phyloP scores from a whole-genome alignment of 2,888 invertebrate genomes.

The Metellina segmentata region DNA sequence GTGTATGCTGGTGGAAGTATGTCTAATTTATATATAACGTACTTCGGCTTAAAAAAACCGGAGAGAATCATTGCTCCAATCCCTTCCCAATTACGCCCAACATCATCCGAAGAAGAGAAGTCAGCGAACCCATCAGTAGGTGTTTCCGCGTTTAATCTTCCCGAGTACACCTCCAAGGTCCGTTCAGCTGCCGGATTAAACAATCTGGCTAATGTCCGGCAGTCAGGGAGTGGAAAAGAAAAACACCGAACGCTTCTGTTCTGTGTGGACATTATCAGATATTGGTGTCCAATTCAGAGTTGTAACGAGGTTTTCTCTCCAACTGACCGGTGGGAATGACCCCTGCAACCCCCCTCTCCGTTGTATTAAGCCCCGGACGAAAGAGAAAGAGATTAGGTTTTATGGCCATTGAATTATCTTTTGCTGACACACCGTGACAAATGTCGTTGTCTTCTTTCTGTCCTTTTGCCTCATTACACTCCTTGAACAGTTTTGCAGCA shows the following conservation, averaged over 20 bases:
- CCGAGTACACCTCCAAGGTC: slow-evolving; percentile 50
- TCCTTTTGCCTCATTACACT: neutral
- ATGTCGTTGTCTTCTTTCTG: slow-evolving; percentile 12
- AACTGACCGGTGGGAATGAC: slow-evolving; percentile 38
- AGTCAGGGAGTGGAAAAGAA: neutral
- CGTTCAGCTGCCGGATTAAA: slow-evolving; percentile 44
- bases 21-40: too few relatives aligned
- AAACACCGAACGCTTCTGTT: neutral
- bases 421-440: slow-evolving; percentile 39
- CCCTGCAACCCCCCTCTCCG: slow-evolving; percentile 30
- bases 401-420: slow-evolving; percentile 56
- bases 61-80: too few relatives aligned
- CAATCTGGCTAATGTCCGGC: slow-evolving; percentile 46
- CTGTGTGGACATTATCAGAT: slow-evolving; percentile 29
- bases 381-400: slow-evolving; percentile 24
- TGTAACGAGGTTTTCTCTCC: slow-evolving; percentile 37
- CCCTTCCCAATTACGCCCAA: too few relatives aligned
- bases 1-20: too few relatives aligned
- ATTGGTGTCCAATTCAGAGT: neutral
- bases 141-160: slow-evolving; percentile 44
- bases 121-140: slow-evolving; percentile 29
- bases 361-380: slow-evolving; percentile 31
- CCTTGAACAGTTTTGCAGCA: neutral
- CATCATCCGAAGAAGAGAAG: slow-evolving; percentile 6
- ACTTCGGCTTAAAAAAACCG: too few relatives aligned